phyloP scores from a whole-genome alignment of 2,113 vertebrate species.

The Emydura subglobosa region DNA sequence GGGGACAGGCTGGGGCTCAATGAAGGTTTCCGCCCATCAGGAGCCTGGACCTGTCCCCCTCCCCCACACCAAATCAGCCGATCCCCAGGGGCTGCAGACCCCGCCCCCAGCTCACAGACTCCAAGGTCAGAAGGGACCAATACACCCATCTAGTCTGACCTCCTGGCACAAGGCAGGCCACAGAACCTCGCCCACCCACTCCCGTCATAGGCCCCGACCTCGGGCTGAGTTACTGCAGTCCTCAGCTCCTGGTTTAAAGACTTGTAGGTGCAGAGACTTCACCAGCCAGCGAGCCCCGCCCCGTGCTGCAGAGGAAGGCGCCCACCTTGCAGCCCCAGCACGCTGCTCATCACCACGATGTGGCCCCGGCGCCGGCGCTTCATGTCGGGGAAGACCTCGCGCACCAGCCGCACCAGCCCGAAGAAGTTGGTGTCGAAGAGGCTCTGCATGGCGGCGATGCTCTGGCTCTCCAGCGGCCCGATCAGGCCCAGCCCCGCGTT shows the following conservation, averaged over 20 bases:
- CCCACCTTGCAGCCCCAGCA: slow-evolving; percentile 78
- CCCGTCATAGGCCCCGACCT: no score
- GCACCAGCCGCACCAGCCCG: slow-evolving; percentile 75
- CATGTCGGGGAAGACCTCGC: slow-evolving; percentile 76
- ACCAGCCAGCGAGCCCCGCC: background rate
- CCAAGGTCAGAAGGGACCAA: background rate
- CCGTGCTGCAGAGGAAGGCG: background rate
- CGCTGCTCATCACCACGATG: slow-evolving; percentile 80
- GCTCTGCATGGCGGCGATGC: slow-evolving; percentile 65
- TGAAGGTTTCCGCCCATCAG: background rate
- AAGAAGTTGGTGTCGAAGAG: slow-evolving; percentile 80
- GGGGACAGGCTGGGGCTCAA: background rate
- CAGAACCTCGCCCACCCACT: no score
- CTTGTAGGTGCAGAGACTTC: no score
- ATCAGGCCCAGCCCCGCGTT: slow-evolving; percentile 80
- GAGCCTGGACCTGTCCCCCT: background rate
- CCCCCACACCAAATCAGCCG: background rate
- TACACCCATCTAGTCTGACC: no score
- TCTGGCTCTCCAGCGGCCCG: slow-evolving; percentile 77
- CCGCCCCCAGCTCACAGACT: background rate
- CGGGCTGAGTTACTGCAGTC: no score
- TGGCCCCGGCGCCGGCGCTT: slow-evolving; percentile 76
- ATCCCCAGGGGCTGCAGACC: background rate
- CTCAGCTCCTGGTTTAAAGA: no score
- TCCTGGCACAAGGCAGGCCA: no score